phyloP scores from a whole-genome alignment of 2,797 vertebrate genomes.

The Onychomys leucogaster region DNA sequence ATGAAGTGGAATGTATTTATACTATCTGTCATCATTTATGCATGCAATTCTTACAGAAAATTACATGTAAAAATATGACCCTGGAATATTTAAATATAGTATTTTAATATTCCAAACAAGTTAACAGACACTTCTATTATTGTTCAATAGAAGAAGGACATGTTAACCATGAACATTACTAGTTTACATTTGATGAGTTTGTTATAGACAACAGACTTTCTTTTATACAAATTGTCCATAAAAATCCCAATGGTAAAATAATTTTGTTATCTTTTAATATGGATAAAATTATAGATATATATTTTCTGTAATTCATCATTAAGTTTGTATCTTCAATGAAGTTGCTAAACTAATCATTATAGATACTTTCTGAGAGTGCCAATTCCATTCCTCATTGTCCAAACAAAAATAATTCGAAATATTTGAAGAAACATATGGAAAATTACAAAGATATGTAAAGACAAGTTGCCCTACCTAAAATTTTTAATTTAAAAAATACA shows the following conservation, averaged over 20 bases:
- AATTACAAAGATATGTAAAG: constrained; percentile 57
- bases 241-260: background rate
- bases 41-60: background rate
- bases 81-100: background rate
- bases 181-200: background rate
- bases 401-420: background rate
- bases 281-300: background rate
- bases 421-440: background rate
- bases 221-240: background rate
- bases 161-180: background rate
- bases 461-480: constrained; percentile 65
- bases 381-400: background rate
- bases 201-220: background rate
- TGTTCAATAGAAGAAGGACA: background rate
- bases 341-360: background rate
- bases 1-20: background rate
- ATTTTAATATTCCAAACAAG: background rate
- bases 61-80: background rate
- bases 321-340: background rate
- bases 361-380: background rate
- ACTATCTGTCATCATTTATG: background rate
- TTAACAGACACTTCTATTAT: background rate
- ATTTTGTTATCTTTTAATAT: background rate
- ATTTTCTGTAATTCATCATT: constrained; percentile 3
- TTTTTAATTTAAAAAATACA: constrained; percentile 77